Evolutionary conservation across 2,888 invertebrate species (phyloP), one percentile per base, ranked within the genome.

Genomic region (Caenorhabditis sp.): DNA sequence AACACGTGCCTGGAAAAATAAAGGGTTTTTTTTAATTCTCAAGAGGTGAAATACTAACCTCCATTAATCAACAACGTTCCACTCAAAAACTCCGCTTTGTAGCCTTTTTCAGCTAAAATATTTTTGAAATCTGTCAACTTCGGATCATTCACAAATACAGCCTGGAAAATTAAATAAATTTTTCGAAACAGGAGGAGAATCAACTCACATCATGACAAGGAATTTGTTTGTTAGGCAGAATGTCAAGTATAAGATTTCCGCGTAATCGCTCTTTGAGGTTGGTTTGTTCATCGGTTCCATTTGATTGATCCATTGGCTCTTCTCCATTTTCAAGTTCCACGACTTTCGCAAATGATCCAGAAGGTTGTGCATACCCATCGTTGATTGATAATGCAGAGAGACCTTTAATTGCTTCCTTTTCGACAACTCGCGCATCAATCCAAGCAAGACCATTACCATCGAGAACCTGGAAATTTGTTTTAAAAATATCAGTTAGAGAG

Each of bases 391-490:
- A 5, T 66, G 58, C 43, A 49, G n/a, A 8, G 2, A 52, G 8
- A n/a, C 64, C 63, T 52, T 80, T 77, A 50, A 77, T 73, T 10
- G 59, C 50, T 54, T 79, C 76, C n/a, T 75, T 74, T 31, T 75
- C 70, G 77, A 81, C 38, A 79, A 84, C 70, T 25, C 75, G 74
- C 8, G 87, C 86, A 63, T 87, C 87, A 21, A 99, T 91, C 97
- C 97, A 99, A 0, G 97, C 94, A n/a, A 99, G 92, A 89, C 97
- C 97, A 0, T 74, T 70, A n/a, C 94, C 93, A 85, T 95, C 94
- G 57, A 92, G 92, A 1, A 93, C 92, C 85, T 92, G 92, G 20
- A 59, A 36, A 36, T 27, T 56, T 17, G 25, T 21, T 4, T 4
- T 4, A 56, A 56, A 56, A 26, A 4, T 56, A 8, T 52, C 52